Conservation (phyloP, 1,140 invertebrate genomes). For the Frieseomelitta varia region DNA sequence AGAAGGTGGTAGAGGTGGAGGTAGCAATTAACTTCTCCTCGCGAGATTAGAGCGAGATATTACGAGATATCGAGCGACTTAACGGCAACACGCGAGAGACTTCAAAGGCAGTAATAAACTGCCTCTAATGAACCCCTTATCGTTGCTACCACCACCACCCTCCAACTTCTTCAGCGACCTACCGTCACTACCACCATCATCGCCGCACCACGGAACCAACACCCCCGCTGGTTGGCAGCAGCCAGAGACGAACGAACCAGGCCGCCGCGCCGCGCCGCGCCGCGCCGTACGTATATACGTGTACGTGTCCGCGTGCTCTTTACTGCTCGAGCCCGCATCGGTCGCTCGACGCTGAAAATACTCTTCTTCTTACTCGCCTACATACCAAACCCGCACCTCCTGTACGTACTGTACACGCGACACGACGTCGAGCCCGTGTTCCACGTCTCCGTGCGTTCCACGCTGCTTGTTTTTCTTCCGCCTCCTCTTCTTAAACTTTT, state of each 20-base stretch:
- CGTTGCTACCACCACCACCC: slow-evolving; percentile 76
- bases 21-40: slow-evolving; percentile 82
- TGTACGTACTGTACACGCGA: not conserved
- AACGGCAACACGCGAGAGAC: slow-evolving; percentile 82
- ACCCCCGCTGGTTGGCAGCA: not conserved
- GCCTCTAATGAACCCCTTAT: slow-evolving; percentile 83
- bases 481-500: slow-evolving; percentile 14
- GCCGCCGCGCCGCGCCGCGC: too few relatives aligned
- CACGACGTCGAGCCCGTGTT: not conserved
- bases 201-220: slow-evolving; percentile 22
- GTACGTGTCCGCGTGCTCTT: slow-evolving; percentile 43
- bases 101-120: slow-evolving; percentile 83
- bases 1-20: slow-evolving; percentile 73
- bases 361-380: slow-evolving; percentile 27
- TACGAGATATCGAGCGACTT: slow-evolving; percentile 83
- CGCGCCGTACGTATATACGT: too few relatives aligned
- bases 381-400: slow-evolving; percentile 18
- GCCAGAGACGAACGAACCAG: slow-evolving; percentile 46
- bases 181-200: slow-evolving; percentile 35
- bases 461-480: slow-evolving; percentile 50
- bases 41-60: slow-evolving; percentile 82
- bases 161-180: slow-evolving; percentile 56
- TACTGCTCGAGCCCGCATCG: slow-evolving; percentile 46
- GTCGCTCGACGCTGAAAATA: slow-evolving; percentile 59
- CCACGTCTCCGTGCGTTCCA: slow-evolving; percentile 22